Conservation (phyloP, 35 echinoderm and acorn worm species). For the Holothuria glaberrima region DNA sequence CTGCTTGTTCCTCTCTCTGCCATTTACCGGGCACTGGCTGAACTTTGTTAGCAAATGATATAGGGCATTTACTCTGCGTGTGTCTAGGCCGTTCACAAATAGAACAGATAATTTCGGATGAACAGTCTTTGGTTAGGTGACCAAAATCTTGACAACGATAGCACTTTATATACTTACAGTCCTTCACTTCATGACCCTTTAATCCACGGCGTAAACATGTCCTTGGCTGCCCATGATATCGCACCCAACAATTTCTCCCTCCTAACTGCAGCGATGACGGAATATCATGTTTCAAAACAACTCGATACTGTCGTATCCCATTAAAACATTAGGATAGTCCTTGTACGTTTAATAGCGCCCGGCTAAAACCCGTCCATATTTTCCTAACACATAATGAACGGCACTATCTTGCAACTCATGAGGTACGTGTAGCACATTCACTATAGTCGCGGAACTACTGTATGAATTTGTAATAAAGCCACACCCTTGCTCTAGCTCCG, state of each 20-base stretch:
- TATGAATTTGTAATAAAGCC: background rate
- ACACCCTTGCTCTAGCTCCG: background rate
- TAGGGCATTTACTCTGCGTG: too few relatives aligned
- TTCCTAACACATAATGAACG: background rate
- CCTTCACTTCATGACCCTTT: too few relatives aligned
- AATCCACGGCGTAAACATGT: too few relatives aligned
- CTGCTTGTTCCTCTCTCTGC: too few relatives aligned
- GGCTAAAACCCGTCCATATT: background rate
- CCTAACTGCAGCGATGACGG: slow-evolving; percentile 21
- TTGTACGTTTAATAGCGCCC: background rate
- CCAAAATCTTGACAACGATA: background rate
- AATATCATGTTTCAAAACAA: slow-evolving; percentile 18
- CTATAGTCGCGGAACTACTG: too few relatives aligned
- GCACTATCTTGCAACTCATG: background rate
- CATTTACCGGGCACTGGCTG: too few relatives aligned
- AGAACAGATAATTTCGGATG: background rate
- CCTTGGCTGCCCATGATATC: slow-evolving; percentile 35
- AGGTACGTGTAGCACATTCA: too few relatives aligned
- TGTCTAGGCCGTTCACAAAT: too few relatives aligned
- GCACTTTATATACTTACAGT: background rate
- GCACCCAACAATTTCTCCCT: slow-evolving; percentile 5
- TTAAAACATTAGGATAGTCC: slow-evolving; percentile 4
- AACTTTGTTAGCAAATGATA: too few relatives aligned
- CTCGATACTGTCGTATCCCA: slow-evolving; percentile 1
- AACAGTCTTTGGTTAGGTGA: slow-evolving; percentile 10